phyloP scores from a whole-genome alignment of 2,797 vertebrate genomes.

The Centroberyx gerrardi region DNA sequence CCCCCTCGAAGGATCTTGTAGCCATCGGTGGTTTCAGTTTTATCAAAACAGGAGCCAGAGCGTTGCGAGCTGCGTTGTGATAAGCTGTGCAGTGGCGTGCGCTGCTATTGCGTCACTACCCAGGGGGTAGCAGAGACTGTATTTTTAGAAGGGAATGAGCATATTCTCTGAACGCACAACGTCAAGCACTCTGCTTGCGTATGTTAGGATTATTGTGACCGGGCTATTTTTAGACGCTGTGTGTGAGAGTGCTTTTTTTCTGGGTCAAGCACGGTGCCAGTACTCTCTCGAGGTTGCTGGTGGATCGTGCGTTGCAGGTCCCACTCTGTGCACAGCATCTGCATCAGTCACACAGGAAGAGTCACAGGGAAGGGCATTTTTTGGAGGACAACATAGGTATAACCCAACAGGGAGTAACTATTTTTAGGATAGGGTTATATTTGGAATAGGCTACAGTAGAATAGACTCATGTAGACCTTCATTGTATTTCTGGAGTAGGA shows the following conservation, averaged over 20 bases:
- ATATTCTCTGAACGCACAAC: conserved; percentile 80
- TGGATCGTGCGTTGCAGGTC: conserved; percentile 52
- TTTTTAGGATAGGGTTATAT: not conserved
- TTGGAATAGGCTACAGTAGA: not conserved
- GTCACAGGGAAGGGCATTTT: conserved; percentile 15
- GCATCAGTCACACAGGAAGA: conserved; percentile 43
- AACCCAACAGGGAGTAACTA: not conserved
- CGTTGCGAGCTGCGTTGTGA: conserved; percentile 58
- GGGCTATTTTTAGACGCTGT: conserved; percentile 78
- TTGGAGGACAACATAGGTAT: not conserved
- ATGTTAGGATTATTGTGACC: conserved; percentile 83
- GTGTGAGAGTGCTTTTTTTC: conserved; percentile 74
- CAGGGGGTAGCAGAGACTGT: conserved; percentile 63
- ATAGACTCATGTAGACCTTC: not conserved
- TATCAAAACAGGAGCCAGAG: conserved; percentile 47
- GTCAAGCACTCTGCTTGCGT: conserved; percentile 82
- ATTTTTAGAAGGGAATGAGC: conserved; percentile 84
- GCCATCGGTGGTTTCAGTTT: conserved; percentile 13
- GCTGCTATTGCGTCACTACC: conserved; percentile 78
- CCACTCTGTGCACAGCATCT: conserved; percentile 55
- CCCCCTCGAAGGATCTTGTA: conserved; percentile 1
- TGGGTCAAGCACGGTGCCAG: conserved; percentile 78
- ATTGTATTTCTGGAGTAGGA: not conserved
- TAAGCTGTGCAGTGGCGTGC: conserved; percentile 64
- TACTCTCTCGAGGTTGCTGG: conserved; percentile 63